Evolutionary conservation across 2,113 vertebrate genomes (phyloP).

Genomic region (Seriola quinqueradiata): DNA sequence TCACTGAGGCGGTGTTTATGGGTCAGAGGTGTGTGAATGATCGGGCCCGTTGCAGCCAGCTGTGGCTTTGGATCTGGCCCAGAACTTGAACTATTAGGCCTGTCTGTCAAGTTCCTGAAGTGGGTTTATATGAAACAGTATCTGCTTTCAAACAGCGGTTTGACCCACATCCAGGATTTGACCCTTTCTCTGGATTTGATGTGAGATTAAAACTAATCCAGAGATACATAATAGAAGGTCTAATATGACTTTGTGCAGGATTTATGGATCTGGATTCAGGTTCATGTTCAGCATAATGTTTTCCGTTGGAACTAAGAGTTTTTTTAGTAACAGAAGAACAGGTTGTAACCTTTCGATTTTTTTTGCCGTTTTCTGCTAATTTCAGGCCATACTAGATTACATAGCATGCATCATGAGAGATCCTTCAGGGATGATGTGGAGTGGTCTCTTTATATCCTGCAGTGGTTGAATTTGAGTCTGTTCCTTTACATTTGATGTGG

Average conservation of each 20-base stretch:
- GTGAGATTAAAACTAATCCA: slow-evolving; percentile 33
- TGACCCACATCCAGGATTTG: slow-evolving; percentile 57
- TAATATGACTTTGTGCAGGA: slow-evolving; percentile 21
- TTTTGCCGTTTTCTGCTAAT: background rate
- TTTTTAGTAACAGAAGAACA: slow-evolving; percentile 6
- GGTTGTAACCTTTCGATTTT: background rate
- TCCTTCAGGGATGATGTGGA: slow-evolving; percentile 4
- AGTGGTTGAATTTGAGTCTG: slow-evolving; percentile 21
- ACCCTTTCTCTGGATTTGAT: slow-evolving; percentile 46
- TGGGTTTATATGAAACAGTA: slow-evolving; percentile 64
- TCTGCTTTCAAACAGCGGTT: slow-evolving; percentile 68
- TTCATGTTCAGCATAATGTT: background rate
- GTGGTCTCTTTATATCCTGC: slow-evolving; percentile 18
- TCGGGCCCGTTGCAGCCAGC: slow-evolving; percentile 64
- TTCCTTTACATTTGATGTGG: slow-evolving; percentile 48
- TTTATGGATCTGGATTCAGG: slow-evolving; percentile 11
- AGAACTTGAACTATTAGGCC: slow-evolving; percentile 67
- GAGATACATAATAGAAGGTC: slow-evolving; percentile 3
- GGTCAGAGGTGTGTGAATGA: slow-evolving; percentile 76
- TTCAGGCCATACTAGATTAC: background rate
- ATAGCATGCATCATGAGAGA: background rate
- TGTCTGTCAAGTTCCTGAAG: slow-evolving; percentile 63
- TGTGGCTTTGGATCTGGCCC: slow-evolving; percentile 71
- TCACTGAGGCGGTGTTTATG: slow-evolving; percentile 71
- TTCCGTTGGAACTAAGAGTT: slow-evolving; percentile 7